Conservation (phyloP, 2,888 invertebrate genomes). For the Drosophila neonasuta region DNA sequence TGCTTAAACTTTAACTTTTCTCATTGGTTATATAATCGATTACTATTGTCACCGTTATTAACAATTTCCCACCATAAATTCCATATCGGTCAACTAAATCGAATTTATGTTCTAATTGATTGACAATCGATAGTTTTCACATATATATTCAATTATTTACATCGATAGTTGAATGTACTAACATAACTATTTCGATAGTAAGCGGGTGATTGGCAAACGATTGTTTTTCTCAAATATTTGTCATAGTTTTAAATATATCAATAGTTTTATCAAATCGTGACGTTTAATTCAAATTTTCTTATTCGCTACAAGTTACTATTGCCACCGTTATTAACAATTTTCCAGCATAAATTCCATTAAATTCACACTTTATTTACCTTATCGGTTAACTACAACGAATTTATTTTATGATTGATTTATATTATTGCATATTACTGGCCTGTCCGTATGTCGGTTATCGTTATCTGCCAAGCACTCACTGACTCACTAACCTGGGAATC, state of each 20-base stretch:
- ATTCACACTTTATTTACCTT: not conserved
- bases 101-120: constrained; percentile 18
- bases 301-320: not conserved
- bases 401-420: constrained; percentile 31
- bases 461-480: constrained; percentile 17
- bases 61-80: not conserved
- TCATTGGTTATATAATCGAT: too few relatives aligned
- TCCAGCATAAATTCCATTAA: not conserved
- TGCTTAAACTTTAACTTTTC: too few relatives aligned
- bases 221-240: too few relatives aligned
- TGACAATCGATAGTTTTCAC: not conserved
- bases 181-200: too few relatives aligned
- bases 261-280: not conserved
- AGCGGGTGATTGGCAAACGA: too few relatives aligned
- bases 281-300: too few relatives aligned
- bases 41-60: not conserved
- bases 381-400: constrained; percentile 2
- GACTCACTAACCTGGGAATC: constrained; percentile 23
- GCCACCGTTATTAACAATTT: not conserved
- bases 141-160: too few relatives aligned
- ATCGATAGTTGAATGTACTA: too few relatives aligned
- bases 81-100: too few relatives aligned
- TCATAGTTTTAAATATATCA: too few relatives aligned
- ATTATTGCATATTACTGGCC: constrained; percentile 4
- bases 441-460: constrained; percentile 17